A percentile compares a stretch with the other conserved stretches of the same genome.
These are phyloP conservation scores for Oreonectes daqikongensis DNA, from an alignment of 2,797 vertebrate genomes.

Conservation along the genomic window DNA sequence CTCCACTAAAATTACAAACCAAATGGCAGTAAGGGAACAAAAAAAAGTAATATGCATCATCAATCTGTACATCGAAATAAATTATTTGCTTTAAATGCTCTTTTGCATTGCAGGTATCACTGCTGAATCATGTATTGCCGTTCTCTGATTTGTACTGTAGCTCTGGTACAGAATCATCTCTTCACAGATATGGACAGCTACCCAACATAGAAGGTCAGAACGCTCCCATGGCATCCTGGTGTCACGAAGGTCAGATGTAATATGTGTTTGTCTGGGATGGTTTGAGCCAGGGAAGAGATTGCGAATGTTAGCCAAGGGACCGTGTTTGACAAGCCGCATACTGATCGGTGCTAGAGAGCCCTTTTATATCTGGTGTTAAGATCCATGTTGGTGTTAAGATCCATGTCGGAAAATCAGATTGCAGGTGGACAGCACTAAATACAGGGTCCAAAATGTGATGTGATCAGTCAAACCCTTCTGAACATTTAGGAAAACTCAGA, in stretches of 20 bases:
- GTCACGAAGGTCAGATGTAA: conserved; percentile 7
- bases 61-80: neutral
- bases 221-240: neutral
- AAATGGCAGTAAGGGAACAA: neutral
- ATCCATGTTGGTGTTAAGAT: neutral
- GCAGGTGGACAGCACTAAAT: neutral
- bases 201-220: neutral
- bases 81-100: neutral
- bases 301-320: neutral
- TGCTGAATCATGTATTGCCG: neutral
- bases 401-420: neutral
- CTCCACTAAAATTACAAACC: neutral
- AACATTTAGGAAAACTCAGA: no score
- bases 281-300: conserved; percentile 1
- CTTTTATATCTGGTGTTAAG: neutral
- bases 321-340: neutral
- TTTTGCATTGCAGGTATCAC: neutral
- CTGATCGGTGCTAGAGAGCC: neutral
- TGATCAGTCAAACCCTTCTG: no score
- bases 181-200: neutral
- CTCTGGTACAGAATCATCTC: neutral
- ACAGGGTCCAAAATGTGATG: neutral
- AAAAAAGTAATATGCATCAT: neutral
- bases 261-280: neutral
- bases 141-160: neutral